Percentiles rank a stretch among this genome's conserved stretches.
Conservation (phyloP, 1,140 invertebrate species). For the Cyclargus thomasi region DNA sequence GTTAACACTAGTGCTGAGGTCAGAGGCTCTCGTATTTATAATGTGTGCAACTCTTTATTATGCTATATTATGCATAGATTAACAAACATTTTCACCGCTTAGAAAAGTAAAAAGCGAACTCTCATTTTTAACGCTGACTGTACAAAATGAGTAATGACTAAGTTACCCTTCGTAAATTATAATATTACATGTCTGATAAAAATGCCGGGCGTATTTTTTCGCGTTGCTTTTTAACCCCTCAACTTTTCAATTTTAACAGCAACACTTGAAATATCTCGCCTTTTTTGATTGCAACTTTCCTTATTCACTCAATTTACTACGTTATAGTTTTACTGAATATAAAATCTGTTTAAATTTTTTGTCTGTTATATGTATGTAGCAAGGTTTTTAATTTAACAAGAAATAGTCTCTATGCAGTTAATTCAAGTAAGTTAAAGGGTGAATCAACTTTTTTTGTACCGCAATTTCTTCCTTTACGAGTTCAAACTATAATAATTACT, state of each 20-base stretch:
- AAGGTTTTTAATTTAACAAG: no score
- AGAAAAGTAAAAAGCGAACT: not conserved
- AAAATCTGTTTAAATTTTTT: not conserved
- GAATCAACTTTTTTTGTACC: no score
- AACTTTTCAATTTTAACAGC: constrained; percentile 3
- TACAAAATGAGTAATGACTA: constrained; percentile 39
- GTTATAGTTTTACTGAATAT: not conserved
- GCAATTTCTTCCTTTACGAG: no score
- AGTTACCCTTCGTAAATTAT: constrained; percentile 34
- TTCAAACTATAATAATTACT: no score
- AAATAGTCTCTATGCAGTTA: no score
- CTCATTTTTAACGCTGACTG: not conserved
- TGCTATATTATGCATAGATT: no score
- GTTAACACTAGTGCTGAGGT: no score
- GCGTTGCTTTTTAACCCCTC: not conserved
- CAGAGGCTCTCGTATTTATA: no score
- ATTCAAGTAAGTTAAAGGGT: no score
- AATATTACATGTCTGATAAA: constrained; percentile 37
- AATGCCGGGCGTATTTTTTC: constrained; percentile 18
- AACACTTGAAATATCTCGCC: not conserved
- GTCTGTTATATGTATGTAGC: no score
- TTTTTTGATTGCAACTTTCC: constrained; percentile 1
- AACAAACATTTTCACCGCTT: no score
- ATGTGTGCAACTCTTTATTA: no score
- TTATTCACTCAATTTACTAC: not conserved